A percentile compares a stretch with the other conserved stretches of the same genome.
Conservation (phyloP, 2,888 invertebrate species). For the Epinotia ramella region DNA sequence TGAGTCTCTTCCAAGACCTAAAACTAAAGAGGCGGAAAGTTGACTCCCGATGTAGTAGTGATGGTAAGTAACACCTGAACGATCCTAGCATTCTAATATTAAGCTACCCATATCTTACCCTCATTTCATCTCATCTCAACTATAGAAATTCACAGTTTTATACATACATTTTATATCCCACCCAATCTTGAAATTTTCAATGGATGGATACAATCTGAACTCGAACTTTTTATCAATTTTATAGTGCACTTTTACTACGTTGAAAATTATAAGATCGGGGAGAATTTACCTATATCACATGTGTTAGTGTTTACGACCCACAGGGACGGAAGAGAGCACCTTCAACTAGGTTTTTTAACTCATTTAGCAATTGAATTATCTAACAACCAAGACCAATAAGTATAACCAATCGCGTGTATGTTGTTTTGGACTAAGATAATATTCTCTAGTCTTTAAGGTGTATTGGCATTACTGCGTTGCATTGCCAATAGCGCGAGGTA, state of each 20-base stretch:
- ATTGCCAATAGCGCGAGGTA: conserved; percentile 2
- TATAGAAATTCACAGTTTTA: no score
- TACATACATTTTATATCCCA: not conserved
- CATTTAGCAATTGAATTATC: not conserved
- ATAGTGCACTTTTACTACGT: not conserved
- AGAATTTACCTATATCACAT: not conserved
- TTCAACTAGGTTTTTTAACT: not conserved
- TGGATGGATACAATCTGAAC: not conserved
- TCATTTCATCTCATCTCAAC: not conserved
- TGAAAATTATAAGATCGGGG: not conserved
- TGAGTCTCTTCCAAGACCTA: conserved; percentile 99
- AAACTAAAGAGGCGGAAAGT: conserved; percentile 99
- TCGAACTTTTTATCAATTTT: no score
- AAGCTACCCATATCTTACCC: not conserved
- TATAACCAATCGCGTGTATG: not conserved
- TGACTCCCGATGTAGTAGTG: conserved; percentile 98
- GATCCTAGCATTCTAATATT: not conserved
- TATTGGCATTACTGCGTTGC: not conserved
- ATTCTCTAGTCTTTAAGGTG: not conserved
- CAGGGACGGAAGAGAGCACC: conserved; percentile 30
- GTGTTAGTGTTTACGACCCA: not conserved
- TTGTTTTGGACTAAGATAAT: not conserved
- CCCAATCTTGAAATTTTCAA: conserved; percentile 3
- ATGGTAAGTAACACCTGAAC: conserved; percentile 88
- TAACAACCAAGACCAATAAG: not conserved